Conservation (phyloP, 2,113 vertebrate genomes). For the Cololabis saira region DNA sequence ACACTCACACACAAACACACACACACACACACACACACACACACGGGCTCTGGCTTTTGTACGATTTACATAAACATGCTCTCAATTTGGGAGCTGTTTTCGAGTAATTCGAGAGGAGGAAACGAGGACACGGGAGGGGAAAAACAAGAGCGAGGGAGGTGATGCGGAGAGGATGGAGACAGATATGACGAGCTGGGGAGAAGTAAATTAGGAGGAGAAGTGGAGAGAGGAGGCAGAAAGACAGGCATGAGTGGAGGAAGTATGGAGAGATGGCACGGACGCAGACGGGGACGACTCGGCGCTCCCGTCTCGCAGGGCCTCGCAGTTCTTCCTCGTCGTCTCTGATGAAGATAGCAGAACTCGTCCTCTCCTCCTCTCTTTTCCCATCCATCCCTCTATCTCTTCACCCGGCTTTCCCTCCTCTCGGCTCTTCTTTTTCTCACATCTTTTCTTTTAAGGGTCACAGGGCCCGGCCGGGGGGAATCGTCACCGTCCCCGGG, state of each 20-base stretch:
- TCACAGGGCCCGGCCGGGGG: conserved; percentile 36
- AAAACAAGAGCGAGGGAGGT: conserved; percentile 14
- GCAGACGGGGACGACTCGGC: conserved; percentile 16
- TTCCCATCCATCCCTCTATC: conserved; percentile 5
- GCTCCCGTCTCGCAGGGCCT: conserved; percentile 18
- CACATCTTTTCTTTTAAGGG: conserved; percentile 9
- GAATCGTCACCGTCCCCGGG: conserved; percentile 44
- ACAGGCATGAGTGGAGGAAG: conserved; percentile 1
- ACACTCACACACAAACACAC: conserved; percentile 10
- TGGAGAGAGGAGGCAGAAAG: neutral
- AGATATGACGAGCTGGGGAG: neutral
- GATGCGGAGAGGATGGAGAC: conserved; percentile 32
- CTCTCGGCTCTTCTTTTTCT: conserved; percentile 8
- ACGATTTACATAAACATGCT: conserved; percentile 55
- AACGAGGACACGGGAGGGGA: conserved; percentile 7
- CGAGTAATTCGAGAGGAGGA: conserved; percentile 28
- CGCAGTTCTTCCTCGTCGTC: conserved; percentile 17
- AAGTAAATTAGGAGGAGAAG: conserved; percentile 13
- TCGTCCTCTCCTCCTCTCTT: conserved; percentile 10
- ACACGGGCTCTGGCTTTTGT: conserved; percentile 10
- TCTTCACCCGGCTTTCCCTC: conserved; percentile 11
- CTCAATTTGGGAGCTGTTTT: conserved; percentile 40
- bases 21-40: neutral
- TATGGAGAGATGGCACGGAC: neutral
- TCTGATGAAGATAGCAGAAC: conserved; percentile 44